Base-by-base conservation (phyloP, 2,888 invertebrate species). In the Muschampia plurimacula region DNA sequence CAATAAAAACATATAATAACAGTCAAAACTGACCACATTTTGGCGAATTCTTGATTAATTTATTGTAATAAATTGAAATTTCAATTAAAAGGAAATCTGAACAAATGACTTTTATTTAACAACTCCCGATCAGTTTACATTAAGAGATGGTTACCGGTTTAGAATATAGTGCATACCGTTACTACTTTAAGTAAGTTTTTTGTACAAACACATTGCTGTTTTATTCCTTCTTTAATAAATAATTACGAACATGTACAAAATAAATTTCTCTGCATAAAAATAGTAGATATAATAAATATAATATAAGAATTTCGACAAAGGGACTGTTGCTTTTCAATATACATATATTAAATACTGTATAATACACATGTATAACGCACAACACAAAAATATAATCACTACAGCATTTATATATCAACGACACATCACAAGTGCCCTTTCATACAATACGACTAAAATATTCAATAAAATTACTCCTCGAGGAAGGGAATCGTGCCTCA, bases 401-500 rank as follows among this genome's bases (percentile, higher is more conserved):
- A 76, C 86, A 84, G 68, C 73, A 52, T 73, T 69, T 73, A 72
- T 73, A 86, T 84, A 80, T 57, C 83, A 86, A 88, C 86, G 87
- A 87, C 84, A 83, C 86, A 87, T 87, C 88, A 89, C 88, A 86
- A 86, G 87, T 84, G 85, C 86, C 86, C 87, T 86, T 84, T 86
- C 84, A 83, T 82, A 88, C 84, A 82, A 83, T 82, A 88, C 84
- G 82, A 84, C 84, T 84, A 86, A 80, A 82, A 83, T 77, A 77
- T 75, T 77, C 81, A 82, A 81, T 83, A 87, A 83, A 87, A 83
- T 85, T 86, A 87, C 83, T 86, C 87, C 85, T 87, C 85, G 84
- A 89, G 92, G 90, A 90, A 78, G 87, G 88, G 92, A 89, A 90
- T 78, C 74, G 92, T 93, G 93, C 92, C 92, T 85, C 79, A 89